phyloP scores from a whole-genome alignment of 2,888 invertebrate genomes.

The Shargacucullia verbasci region DNA sequence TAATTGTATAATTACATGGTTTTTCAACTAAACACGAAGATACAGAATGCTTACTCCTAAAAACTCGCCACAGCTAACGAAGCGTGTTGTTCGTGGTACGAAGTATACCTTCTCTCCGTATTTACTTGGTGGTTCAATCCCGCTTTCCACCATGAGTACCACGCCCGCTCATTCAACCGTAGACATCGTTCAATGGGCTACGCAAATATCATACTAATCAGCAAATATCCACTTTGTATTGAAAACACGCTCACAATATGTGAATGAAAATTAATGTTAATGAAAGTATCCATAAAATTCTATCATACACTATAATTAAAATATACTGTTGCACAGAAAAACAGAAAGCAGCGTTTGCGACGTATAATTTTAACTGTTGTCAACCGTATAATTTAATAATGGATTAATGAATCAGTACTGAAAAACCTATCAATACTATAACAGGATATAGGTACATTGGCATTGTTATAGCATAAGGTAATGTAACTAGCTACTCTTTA shows the following conservation, averaged over 20 bases:
- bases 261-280: slow-evolving; percentile 35
- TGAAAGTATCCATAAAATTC: slow-evolving; percentile 30
- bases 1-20: slow-evolving; percentile 9
- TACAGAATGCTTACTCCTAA: not conserved
- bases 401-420: too few species aligned
- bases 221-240: slow-evolving; percentile 25
- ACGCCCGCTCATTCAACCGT: slow-evolving; percentile 14
- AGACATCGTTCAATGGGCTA: slow-evolving; percentile 31
- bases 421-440: not conserved
- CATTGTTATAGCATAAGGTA: too few species aligned
- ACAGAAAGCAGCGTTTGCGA: too few species aligned
- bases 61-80: not conserved
- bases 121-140: not conserved
- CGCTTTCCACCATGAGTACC: slow-evolving; percentile 11
- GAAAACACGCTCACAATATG: slow-evolving; percentile 31
- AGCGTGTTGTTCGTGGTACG: not conserved
- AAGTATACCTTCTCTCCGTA: not conserved
- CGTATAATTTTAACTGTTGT: too few species aligned
- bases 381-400: too few species aligned
- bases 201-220: slow-evolving; percentile 27
- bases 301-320: not conserved
- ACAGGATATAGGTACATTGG: not conserved
- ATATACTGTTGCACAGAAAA: too few species aligned
- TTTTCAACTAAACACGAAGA: not conserved
- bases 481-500: not conserved